Base-by-base conservation (phyloP, 2,797 vertebrate genomes). In the Miichthys miiuy region DNA sequence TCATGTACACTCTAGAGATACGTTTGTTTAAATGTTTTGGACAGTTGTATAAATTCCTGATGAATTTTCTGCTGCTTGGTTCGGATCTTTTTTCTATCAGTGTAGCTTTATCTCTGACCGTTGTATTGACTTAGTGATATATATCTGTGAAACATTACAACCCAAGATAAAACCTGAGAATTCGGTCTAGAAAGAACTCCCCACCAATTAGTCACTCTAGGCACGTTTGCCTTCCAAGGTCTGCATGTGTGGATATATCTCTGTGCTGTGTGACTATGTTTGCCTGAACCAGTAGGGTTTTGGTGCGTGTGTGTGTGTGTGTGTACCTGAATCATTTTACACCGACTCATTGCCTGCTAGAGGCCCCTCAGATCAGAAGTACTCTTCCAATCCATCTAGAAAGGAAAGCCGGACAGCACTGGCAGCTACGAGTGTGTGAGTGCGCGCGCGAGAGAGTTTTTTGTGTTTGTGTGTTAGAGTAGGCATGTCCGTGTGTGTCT, bases 261-360 rank as follows among this genome's bases (percentile, higher is more conserved):
- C 13, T 75, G 20, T 60, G 30, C 38, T n/a, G 30, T 23, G 69
- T 66, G 44, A 46, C 66, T 51, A 25, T 48, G 41, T 61, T 27
- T 68, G 50, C 17, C 44, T 54, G 27, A 56, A 50, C 27, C 9
- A 6, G 13, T 48, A 44, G 38, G 20, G 12, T 60, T 5, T 20
- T 18, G 12, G 56, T 21, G 20, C 42, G 7, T 27, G 30, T 12
- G 56, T 21, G 20, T 42, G n/a, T 62, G 41, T 27, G 25, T 41
- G 16, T 6, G 9, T n/a, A 57, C 64, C 50, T 78, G 63, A 72
- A 68, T 81, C 65, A 62, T 80, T 47, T 74, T 52, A 54, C 41
- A 62, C 64, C 79, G 72, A 80, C 57, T 80, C 79, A 70, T 65
- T 72, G 58, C 51, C 52, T 69, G 83, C 82, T 75, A 21, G 71